Evolutionary conservation across 37 sponge, comb jelly and placozoan genomes (phyloP).

Genomic region (Haliclona indistincta): DNA sequence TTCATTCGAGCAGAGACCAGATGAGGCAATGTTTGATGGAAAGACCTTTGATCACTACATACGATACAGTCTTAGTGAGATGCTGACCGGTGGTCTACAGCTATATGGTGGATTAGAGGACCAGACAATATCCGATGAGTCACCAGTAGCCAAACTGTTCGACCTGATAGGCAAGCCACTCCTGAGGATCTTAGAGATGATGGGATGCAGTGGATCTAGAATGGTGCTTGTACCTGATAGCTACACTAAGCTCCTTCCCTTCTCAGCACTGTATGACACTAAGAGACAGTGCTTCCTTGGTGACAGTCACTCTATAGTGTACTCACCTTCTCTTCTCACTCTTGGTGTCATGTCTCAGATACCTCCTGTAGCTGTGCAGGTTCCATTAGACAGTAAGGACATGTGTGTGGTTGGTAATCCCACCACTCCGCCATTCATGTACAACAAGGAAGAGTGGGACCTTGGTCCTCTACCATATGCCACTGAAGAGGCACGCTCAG

Average conservation of each 20-base stretch:
- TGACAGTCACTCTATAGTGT: conserved; percentile 43
- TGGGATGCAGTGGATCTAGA: not conserved
- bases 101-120: conserved; percentile 1
- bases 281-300: conserved; percentile 44
- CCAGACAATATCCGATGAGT: not conserved
- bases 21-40: conserved; percentile 55
- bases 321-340: conserved; percentile 57
- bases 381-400: conserved; percentile 11
- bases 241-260: conserved; percentile 59
- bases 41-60: conserved; percentile 61
- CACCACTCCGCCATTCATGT: conserved; percentile 53
- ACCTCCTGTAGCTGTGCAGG: not conserved
- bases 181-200: conserved; percentile 1
- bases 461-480: conserved; percentile 74
- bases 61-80: conserved; percentile 47
- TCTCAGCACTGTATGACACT: conserved; percentile 26
- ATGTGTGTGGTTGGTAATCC: conserved; percentile 72
- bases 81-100: conserved; percentile 15
- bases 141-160: conserved; percentile 53
- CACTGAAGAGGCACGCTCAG: conserved; percentile 60
- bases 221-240: conserved; percentile 62
- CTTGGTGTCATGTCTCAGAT: conserved; percentile 48
- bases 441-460: conserved; percentile 35
- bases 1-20: conserved; percentile 41
- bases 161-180: conserved; percentile 38